phyloP scores from a whole-genome alignment of 92 coral and sea anemone genomes.

The Bergia puertoricense region DNA sequence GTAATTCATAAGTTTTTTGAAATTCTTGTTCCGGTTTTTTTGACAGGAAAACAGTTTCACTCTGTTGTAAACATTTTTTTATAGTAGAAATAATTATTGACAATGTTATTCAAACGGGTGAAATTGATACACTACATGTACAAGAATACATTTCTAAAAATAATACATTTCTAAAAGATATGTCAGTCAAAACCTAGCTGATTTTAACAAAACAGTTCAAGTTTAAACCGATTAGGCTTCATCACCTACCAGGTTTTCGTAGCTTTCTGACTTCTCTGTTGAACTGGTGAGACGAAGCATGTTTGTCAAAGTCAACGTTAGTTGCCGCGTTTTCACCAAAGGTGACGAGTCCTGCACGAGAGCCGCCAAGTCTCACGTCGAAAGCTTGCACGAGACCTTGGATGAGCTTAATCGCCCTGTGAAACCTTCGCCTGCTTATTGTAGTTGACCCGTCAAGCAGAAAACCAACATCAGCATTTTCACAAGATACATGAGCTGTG shows the following conservation, averaged over 20 bases:
- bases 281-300: neutral
- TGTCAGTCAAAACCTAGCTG: no score
- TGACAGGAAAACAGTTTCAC: no score
- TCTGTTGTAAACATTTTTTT: no score
- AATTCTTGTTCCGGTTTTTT: no score
- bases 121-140: no score
- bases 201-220: neutral
- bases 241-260: neutral
- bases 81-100: no score
- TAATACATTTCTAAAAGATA: no score
- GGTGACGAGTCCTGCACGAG: constrained; percentile 38
- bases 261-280: constrained; percentile 19
- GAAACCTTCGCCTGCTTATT: neutral
- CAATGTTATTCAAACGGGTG: no score
- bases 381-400: constrained; percentile 8
- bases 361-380: constrained; percentile 6
- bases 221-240: neutral
- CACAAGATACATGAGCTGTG: neutral
- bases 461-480: constrained; percentile 30
- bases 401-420: constrained; percentile 1
- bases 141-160: no score
- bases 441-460: constrained; percentile 24
- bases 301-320: constrained; percentile 8
- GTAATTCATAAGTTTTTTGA: no score
- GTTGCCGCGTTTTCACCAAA: constrained; percentile 9